These are phyloP conservation scores for Marmota monax DNA, from an alignment of 2,113 vertebrate genomes.

Conservation along the genomic window DNA sequence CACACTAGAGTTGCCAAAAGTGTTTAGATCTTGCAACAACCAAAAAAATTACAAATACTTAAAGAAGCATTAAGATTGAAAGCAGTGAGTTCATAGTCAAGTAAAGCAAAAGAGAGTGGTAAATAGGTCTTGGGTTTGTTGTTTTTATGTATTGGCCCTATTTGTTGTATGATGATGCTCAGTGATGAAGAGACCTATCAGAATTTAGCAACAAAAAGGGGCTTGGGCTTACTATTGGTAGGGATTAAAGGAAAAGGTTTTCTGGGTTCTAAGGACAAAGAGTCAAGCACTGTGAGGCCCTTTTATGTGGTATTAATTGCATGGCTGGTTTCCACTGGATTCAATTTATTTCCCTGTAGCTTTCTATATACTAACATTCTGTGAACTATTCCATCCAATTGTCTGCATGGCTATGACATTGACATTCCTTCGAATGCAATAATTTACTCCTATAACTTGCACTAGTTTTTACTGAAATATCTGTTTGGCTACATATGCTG, in stretches of 20 bases:
- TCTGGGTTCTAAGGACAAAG: neutral
- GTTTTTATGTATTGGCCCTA: neutral
- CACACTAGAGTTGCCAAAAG: neutral
- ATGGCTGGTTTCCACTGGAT: neutral
- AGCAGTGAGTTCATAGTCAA: neutral
- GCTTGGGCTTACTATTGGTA: neutral
- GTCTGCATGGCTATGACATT: neutral
- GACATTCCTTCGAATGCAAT: neutral
- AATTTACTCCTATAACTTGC: neutral
- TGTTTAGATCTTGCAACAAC: slow-evolving; percentile 4
- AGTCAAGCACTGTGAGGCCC: neutral
- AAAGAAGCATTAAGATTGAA: neutral
- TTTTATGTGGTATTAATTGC: neutral
- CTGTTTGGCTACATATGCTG: neutral
- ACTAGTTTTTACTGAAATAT: neutral
- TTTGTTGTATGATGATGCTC: neutral
- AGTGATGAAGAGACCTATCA: neutral
- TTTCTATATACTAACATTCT: neutral
- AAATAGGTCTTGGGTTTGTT: neutral
- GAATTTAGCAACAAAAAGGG: neutral
- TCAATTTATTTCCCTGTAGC: neutral
- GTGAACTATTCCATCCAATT: neutral
- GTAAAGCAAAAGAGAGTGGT: neutral
- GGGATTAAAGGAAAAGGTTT: neutral
- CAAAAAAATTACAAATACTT: neutral